Percentiles rank a stretch among this genome's conserved stretches.
Conservation (phyloP, 2,797 vertebrate species). For the Babyrousa celebensis region DNA sequence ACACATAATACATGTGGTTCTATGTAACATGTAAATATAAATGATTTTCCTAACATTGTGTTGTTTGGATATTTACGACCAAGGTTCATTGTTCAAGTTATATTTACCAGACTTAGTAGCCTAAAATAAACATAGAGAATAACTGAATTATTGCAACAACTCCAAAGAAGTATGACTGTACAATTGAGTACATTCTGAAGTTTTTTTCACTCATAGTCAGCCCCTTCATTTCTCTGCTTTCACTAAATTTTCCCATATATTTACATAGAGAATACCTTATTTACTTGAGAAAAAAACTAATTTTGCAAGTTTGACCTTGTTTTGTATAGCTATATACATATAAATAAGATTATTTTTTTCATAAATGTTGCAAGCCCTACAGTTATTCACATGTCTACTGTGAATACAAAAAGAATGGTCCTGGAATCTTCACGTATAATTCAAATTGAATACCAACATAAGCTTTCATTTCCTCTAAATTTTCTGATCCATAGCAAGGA, state of each 20-base stretch:
- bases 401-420: slow-evolving; percentile 10
- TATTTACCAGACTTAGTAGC: neutral
- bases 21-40: neutral
- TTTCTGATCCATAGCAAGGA: slow-evolving; percentile 56
- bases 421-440: slow-evolving; percentile 56
- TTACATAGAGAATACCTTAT: slow-evolving; percentile 2
- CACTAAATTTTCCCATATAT: slow-evolving; percentile 20
- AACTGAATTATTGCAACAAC: neutral
- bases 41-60: neutral
- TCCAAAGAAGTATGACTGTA: neutral
- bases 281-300: slow-evolving; percentile 34
- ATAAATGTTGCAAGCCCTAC: neutral
- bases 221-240: neutral
- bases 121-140: neutral
- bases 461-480: slow-evolving; percentile 77
- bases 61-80: neutral
- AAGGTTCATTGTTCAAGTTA: neutral
- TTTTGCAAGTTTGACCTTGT: slow-evolving; percentile 70
- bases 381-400: slow-evolving; percentile 38
- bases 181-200: neutral
- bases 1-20: neutral
- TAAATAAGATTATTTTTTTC: slow-evolving; percentile 63
- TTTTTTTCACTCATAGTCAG: slow-evolving; percentile 18
- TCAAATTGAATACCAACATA: slow-evolving; percentile 67
- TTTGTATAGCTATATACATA: neutral